Base-by-base conservation (phyloP, 2,888 invertebrate species). In the Agriotes lineatus region DNA sequence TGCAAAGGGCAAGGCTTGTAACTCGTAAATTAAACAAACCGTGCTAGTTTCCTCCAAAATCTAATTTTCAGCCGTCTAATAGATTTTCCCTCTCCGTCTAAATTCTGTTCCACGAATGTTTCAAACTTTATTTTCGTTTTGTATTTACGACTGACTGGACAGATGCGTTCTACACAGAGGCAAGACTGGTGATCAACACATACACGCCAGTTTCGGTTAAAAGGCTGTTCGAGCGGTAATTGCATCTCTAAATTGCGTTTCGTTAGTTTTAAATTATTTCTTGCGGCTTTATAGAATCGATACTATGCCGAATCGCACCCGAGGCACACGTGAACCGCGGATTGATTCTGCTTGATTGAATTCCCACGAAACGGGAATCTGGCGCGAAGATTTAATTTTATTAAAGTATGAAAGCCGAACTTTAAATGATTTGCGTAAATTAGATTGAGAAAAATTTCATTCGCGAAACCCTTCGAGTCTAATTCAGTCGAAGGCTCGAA, bases 371-470 rank as follows among this genome's bases (percentile, higher is more conserved):
- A 58, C 42, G 42, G 7, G 25, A 39, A 37, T 42, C 58, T 20
- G n/a, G 37, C n/a, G n/a, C 42, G 42, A 22, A 22, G 58, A 39
- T 58, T 58, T 58, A 58, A 58, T 58, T 58, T 42, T 58, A 58
- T 58, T 42, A 58, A 39, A 39, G 58, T 30, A 37, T 56, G 20
- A 58, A n/a, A 37, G 25, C 20, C 33, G 48, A 35, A 37, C 56
- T 18, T 19, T 42, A 42, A 42, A 37, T 58, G 58, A 58, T 58
- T 58, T 44, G 39, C 44, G 19, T 39, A 58, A 58, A 58, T 58
- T 58, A 58, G 18, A 44, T 58, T 58, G 22, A 1, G 10, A 30
- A 42, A 45, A 56, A 56, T 56, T 56, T 56, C n/a, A 18, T 56
- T 50, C 30, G 9, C 16, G 4, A 33, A 48, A 22, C 20, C 25